Evolutionary conservation across 2,113 vertebrate species (phyloP).

Genomic region (Lampris megalopsis): DNA sequence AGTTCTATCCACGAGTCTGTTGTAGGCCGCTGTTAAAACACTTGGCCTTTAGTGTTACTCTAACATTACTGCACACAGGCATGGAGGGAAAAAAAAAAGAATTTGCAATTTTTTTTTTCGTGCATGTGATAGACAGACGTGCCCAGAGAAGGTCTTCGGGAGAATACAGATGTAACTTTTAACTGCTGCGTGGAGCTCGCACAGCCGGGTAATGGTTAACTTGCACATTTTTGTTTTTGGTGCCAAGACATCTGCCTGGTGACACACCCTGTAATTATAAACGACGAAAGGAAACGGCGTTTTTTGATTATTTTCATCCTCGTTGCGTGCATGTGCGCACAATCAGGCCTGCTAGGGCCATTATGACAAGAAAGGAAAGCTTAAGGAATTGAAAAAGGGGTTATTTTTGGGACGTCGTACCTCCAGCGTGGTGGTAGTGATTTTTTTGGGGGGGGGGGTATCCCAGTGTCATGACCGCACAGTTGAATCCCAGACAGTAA

Average conservation of each 20-base stretch:
- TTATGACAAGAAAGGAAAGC: conserved; percentile 31
- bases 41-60: no score
- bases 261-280: conserved; percentile 90
- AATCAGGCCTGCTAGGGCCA: conserved; percentile 43
- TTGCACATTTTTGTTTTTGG: conserved; percentile 69
- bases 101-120: conserved; percentile 16
- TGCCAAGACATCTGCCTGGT: conserved; percentile 84
- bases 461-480: neutral
- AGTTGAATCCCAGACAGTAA: neutral
- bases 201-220: conserved; percentile 68
- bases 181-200: conserved; percentile 62
- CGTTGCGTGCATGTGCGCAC: conserved; percentile 51
- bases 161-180: conserved; percentile 73
- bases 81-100: neutral
- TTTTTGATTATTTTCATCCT: conserved; percentile 81
- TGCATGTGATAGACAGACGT: conserved; percentile 23
- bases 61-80: neutral
- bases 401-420: neutral
- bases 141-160: conserved; percentile 45
- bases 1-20: no score
- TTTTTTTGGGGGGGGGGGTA: neutral
- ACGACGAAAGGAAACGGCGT: conserved; percentile 77
- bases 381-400: neutral
- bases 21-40: no score
- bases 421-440: neutral